phyloP scores from a whole-genome alignment of 2,113 vertebrate species.

The Pteruthius melanotis region DNA sequence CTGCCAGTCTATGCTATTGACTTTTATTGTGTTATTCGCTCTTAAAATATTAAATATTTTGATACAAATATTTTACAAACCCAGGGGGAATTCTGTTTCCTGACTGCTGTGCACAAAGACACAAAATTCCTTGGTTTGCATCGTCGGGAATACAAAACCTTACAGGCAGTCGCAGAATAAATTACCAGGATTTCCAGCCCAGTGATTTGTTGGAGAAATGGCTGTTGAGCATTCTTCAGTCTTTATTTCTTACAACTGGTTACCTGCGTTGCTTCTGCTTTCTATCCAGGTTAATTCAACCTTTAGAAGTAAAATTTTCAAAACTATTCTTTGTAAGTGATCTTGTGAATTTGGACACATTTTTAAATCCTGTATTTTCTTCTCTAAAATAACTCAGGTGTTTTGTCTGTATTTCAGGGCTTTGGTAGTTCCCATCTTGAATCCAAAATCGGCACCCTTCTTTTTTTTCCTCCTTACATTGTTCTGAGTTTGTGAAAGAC shows the following conservation, averaged over 20 bases:
- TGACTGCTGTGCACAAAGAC: not conserved
- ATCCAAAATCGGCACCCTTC: not conserved
- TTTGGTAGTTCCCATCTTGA: not conserved
- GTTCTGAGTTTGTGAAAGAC: not conserved
- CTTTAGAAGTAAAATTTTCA: not conserved
- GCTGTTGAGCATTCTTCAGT: not conserved
- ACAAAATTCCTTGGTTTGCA: not conserved
- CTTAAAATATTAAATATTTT: not conserved
- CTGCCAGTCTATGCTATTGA: not conserved
- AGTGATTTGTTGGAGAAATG: not conserved
- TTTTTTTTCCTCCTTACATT: not conserved
- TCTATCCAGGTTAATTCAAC: not conserved
- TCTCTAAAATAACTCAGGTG: not conserved
- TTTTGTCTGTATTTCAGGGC: not conserved
- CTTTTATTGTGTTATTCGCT: not conserved
- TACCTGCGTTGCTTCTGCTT: not conserved
- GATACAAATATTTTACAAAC: not conserved
- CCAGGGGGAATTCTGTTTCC: not conserved
- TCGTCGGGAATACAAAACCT: not conserved
- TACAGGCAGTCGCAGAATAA: not conserved
- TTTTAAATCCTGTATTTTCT: not conserved
- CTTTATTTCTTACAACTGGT: not conserved
- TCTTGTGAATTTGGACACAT: not conserved
- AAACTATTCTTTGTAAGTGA: not conserved
- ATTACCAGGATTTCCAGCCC: not conserved